Base-by-base conservation (phyloP, 1,140 invertebrate species). In the Leptestheria dahalacensis region DNA sequence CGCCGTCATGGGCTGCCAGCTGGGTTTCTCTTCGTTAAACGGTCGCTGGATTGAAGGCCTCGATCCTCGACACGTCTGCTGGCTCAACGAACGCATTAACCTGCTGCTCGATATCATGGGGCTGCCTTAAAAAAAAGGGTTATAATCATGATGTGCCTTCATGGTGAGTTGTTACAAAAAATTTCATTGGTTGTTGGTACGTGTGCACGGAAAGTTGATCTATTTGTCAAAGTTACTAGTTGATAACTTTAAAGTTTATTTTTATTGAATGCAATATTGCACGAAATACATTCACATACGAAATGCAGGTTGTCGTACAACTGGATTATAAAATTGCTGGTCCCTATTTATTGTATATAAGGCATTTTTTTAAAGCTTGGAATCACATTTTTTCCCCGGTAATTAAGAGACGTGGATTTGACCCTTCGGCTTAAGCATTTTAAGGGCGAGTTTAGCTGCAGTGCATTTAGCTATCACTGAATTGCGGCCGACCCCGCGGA, bases 381-480 rank as follows among this genome's bases (percentile, higher is more conserved):
- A n/a, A n/a, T n/a, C n/a, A n/a, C n/a, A n/a, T n/a, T n/a, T n/a
- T n/a, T n/a, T n/a, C n/a, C n/a, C n/a, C n/a, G n/a, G n/a, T 52
- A 24, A n/a, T 54, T 10, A 47, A 24, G 28, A 59, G 11, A 50
- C 46, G 28, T 55, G 57, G 23, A 59, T 57, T 52, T 46, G 62
- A 48, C 53, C 59, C 21, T 62, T 61, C 58, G 61, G 59, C 52
- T 63, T 59, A 25, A 65, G 48, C 46, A 60, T 64, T 54, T 70
- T 70, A 9, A 74, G 61, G 0, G 96, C 96, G 70, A 92, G 91
- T 70, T 99, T 94, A 6, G 96, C 96, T 1, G 96, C 96, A 2
- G 95, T 98, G 68, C 92, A 96, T 74, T 99, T 99, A 20, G 97
- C 97, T 67, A 99, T 98, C 53, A 95, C 80, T 74, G 97, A 98